Evolutionary conservation across 1,140 invertebrate species (phyloP), one percentile per base, ranked within the genome.

Genomic region (Kradibia gibbosae): DNA sequence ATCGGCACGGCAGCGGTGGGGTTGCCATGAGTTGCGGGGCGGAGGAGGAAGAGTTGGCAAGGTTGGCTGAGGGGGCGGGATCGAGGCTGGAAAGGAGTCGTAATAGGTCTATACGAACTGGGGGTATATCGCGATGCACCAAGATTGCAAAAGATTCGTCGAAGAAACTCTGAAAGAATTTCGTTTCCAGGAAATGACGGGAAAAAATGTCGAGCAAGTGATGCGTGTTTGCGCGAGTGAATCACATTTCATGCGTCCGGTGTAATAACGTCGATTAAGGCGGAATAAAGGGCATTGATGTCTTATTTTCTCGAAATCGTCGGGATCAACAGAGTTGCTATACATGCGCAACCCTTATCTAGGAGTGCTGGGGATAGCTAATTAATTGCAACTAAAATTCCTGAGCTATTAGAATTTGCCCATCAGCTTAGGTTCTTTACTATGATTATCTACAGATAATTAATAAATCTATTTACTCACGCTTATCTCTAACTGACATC

Each of bases 71-170:
- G 67, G 34, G 36, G 57, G 34, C 8, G 20, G 31, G 22, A 11
- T 8, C 7, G 11, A 36, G 17, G 11, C 39, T 11, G 5, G 42
- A 39, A 13, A 8, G 0, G 7, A 42, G 10, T 48, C 31, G 42
- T 31, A 48, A 48, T 71, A 48, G 42, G 25, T 48, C 1, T 48
- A 31, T 42, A n/a, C 7, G 7, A n/a, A 11, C 20, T 22, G 34
- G 22, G 50, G 22, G 22, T 53, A 53, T 22, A 53, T 53, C 50
- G 36, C 8, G 65, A 70, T 70, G 13, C 22, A 5, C 36, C 65
- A 31, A 70, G 67, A 70, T 70, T 70, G 67, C 39, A 22, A 45
- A 10, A 50, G 71, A 45, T 55, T 74, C 71, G 48, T 10, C 31
- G 50, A 55, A 74, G 28, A 36, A 22, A 15, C 39, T 39, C 70